phyloP scores from a whole-genome alignment of 2,797 vertebrate species.

The Enteromius treurensis region DNA sequence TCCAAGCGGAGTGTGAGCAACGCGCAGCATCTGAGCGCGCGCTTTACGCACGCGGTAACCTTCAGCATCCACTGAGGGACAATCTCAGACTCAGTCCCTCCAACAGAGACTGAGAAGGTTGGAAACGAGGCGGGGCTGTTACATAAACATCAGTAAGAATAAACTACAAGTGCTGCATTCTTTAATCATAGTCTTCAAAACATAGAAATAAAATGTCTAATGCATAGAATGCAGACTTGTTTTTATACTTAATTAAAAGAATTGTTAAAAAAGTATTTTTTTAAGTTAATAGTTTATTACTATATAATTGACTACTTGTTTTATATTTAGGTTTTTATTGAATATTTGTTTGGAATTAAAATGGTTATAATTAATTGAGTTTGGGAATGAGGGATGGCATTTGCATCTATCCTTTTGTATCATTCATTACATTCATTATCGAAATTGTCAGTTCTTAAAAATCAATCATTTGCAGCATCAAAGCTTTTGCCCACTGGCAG shows the following conservation, averaged over 20 bases:
- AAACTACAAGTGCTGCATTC: slow-evolving; percentile 6
- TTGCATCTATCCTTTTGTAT: not conserved
- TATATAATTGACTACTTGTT: not conserved
- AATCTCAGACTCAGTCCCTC: slow-evolving; percentile 3
- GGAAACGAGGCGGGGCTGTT: slow-evolving; percentile 47
- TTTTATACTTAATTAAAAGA: not conserved
- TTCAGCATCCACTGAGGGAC: slow-evolving; percentile 40
- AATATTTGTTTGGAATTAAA: not conserved
- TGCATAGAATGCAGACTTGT: not conserved
- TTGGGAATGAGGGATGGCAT: not conserved
- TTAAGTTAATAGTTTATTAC: not conserved
- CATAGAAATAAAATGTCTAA: no score
- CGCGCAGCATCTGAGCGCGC: slow-evolving; percentile 40
- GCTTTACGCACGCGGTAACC: slow-evolving; percentile 51
- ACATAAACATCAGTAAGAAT: slow-evolving; percentile 14
- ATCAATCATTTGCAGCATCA: not conserved
- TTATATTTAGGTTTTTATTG: not conserved
- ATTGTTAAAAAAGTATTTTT: no score
- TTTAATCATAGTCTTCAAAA: not conserved
- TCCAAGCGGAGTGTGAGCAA: slow-evolving; percentile 17
- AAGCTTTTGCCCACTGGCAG: not conserved
- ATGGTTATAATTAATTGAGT: not conserved
- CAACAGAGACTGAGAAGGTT: slow-evolving; percentile 7
- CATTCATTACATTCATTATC: not conserved
- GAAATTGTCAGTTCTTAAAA: not conserved